Base-by-base conservation (phyloP, 2,797 vertebrate species). In the Pogoniulus pusillus region DNA sequence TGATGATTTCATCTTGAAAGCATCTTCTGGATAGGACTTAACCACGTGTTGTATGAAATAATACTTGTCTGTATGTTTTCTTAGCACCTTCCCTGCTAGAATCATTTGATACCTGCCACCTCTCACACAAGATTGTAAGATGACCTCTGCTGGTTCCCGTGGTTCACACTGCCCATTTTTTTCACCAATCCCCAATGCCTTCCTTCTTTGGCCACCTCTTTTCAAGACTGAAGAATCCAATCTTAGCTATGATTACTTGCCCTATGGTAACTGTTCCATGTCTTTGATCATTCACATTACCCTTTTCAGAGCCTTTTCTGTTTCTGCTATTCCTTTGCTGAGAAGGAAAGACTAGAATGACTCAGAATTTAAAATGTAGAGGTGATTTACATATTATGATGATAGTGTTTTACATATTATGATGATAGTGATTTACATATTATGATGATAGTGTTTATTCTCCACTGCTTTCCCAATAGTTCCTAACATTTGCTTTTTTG, bases 211-310 rank as follows among this genome's bases (percentile, higher is more conserved):
- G 27, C 39, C 45, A 60, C 39, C 12, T 77, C 37, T 41, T 74
- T 62, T 89, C 39, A 37, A 59, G 12, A 59, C 39, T 47, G 39
- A 87, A 73, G 80, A 80, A 60, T 62, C n/a, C 20, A 34, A 63
- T 43, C 6, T 71, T 49, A 41, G 18, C 75, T 3, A 2, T 9
- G 0, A 10, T 13, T 62, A 62, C 3, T 7, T 3, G 1, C 49
- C 12, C 26, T 74, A 2, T 63, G 35, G 23, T 22, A 69, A 39
- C 22, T 69, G 29, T 18, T 80, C 80, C 20, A 5, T 58, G 51
- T 17, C 34, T 80, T 59, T 55, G 20, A 32, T 75, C 5, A 16
- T 64, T 82, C 59, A 27, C 0, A 0, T n/a, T 58, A 35, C 29
- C n/a, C 54, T 74, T 81, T 72, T 65, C 39, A 82, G 51, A 68